These are phyloP conservation scores for Pardalotus punctatus DNA, from an alignment of 2,113 vertebrate species.

Conservation along the genomic window DNA sequence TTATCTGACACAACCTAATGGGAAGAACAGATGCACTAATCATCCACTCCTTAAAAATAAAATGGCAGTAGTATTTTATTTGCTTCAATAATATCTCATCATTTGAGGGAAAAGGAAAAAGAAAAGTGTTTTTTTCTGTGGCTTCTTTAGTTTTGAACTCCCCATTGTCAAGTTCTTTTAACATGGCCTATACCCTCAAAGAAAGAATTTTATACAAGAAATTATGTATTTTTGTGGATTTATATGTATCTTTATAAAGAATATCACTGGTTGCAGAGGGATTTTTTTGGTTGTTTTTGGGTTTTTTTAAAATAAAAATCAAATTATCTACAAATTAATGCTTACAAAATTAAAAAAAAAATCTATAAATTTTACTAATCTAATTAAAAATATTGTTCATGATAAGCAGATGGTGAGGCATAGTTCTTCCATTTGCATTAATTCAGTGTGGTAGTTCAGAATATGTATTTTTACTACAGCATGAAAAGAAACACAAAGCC, in stretches of 20 bases:
- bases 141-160: neutral
- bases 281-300: neutral
- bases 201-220: neutral
- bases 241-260: neutral
- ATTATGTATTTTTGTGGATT: neutral
- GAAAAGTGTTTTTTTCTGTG: rapidly evolving
- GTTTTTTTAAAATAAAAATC: neutral
- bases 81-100: neutral
- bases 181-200: neutral
- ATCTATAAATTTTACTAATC: neutral
- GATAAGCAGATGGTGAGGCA: rapidly evolving
- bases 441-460: neutral
- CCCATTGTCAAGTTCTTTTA: neutral
- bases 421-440: neutral
- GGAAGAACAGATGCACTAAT: neutral
- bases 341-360: neutral
- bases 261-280: neutral
- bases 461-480: neutral
- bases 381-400: neutral
- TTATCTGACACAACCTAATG: neutral
- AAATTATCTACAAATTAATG: neutral
- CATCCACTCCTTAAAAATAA: neutral
- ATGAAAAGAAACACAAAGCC: neutral
- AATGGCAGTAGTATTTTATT: neutral
- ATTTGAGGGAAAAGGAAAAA: neutral